These are phyloP conservation scores for Pygoscelis antarcticus DNA, from an alignment of 2,113 vertebrate species.

Conservation along the genomic window DNA sequence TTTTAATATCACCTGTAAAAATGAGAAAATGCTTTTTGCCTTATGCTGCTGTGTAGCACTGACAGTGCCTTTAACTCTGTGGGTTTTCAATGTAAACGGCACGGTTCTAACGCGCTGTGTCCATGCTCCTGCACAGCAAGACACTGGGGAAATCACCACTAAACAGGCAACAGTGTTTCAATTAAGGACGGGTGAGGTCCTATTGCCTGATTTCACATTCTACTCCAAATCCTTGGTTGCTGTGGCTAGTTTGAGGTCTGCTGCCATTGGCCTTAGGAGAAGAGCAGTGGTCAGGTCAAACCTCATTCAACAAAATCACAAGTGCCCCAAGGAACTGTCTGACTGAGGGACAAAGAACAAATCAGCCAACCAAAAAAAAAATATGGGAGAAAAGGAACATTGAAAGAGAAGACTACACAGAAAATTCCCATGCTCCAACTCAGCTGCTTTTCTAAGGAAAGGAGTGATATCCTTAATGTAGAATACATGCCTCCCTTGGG, in stretches of 20 bases:
- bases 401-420: not conserved
- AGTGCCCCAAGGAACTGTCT: not conserved
- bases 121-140: not conserved
- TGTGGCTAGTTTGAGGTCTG: not conserved
- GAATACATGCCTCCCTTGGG: conserved; percentile 45
- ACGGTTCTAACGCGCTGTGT: not conserved
- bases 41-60: not conserved
- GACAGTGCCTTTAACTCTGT: not conserved
- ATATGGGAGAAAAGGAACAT: not conserved
- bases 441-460: conserved; percentile 16
- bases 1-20: not conserved
- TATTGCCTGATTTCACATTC: not conserved
- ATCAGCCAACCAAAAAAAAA: not conserved
- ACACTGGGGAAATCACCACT: conserved; percentile 12
- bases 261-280: not conserved
- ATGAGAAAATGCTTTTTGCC: not conserved
- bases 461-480: conserved; percentile 30
- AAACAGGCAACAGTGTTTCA: not conserved
- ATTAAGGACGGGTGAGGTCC: not conserved
- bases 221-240: not conserved
- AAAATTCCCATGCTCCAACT: conserved; percentile 1
- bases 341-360: not conserved
- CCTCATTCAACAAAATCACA: not conserved
- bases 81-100: not conserved
- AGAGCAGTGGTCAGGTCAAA: not conserved